Evolutionary conservation across 1,140 invertebrate species (phyloP).

Genomic region (Diploscapter pachys): DNA sequence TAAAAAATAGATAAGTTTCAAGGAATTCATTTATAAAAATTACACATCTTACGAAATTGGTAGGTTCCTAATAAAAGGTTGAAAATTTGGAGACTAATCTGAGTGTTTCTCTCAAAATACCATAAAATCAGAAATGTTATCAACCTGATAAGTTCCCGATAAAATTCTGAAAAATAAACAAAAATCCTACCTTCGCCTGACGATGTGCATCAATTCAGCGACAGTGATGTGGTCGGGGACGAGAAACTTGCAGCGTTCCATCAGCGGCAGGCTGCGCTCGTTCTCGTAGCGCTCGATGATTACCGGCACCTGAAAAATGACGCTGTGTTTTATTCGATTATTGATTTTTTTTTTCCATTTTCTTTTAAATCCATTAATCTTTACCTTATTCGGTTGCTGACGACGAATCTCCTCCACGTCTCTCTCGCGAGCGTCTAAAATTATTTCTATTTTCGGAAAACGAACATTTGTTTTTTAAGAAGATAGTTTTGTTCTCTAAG

Average conservation of each 20-base stretch:
- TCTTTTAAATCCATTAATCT: conserved; percentile 16
- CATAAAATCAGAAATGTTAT: too few species aligned
- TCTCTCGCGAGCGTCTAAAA: conserved; percentile 41
- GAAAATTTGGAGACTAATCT: too few species aligned
- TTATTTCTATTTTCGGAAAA: not conserved
- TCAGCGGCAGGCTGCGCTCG: conserved; percentile 66
- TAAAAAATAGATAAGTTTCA: not conserved
- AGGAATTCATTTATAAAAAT: not conserved
- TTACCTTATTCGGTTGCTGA: conserved; percentile 65
- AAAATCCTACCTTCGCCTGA: conserved; percentile 58
- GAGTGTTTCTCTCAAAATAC: too few species aligned
- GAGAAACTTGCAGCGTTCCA: conserved; percentile 70
- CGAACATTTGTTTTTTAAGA: too few species aligned
- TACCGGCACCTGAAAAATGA: conserved; percentile 59
- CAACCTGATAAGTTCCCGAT: too few species aligned
- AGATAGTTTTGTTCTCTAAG: too few species aligned
- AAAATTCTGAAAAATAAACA: too few species aligned
- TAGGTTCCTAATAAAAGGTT: too few species aligned
- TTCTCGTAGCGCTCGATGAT: conserved; percentile 68
- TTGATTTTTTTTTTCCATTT: not conserved
- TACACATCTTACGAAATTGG: too few species aligned
- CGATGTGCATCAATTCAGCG: conserved; percentile 68
- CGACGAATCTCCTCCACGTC: conserved; percentile 66
- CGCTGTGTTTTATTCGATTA: not conserved
- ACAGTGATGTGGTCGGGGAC: conserved; percentile 69